Evolutionary conservation across 2,888 invertebrate species (phyloP).

Genomic region (Drosophila ustulata): DNA sequence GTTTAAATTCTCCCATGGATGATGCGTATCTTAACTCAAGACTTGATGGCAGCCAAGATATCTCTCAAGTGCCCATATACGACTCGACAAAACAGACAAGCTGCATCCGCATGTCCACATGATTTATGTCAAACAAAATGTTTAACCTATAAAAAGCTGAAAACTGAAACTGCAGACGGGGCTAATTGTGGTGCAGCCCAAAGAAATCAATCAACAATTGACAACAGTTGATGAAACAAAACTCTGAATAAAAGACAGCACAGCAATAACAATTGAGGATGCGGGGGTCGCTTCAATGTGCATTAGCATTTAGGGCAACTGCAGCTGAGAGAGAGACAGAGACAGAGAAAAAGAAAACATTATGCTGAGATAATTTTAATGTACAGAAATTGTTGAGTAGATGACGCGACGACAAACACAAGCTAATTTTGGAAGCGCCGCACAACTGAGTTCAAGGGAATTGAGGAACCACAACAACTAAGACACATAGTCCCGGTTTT

Average conservation of each 20-base stretch:
- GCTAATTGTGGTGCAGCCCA: slow-evolving; percentile 63
- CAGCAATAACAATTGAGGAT: slow-evolving; percentile 23
- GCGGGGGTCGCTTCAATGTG: slow-evolving; percentile 54
- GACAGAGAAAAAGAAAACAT: slow-evolving; percentile 24
- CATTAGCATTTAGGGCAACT: slow-evolving; percentile 50
- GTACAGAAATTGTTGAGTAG: slow-evolving; percentile 52
- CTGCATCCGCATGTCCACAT: slow-evolving; percentile 17
- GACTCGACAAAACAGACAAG: background rate
- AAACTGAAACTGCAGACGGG: slow-evolving; percentile 19
- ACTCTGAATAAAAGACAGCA: slow-evolving; percentile 31
- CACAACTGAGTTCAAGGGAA: background rate
- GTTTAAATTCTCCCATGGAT: background rate
- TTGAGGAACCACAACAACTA: background rate
- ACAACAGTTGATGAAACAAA: slow-evolving; percentile 59
- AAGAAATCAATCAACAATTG: slow-evolving; percentile 73
- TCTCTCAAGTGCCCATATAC: slow-evolving; percentile 21
- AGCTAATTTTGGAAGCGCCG: slow-evolving; percentile 66
- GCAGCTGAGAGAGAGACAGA: background rate
- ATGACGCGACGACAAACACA: slow-evolving; percentile 61
- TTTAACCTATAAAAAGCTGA: slow-evolving; percentile 38
- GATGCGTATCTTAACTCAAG: background rate
- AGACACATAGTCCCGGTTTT: background rate
- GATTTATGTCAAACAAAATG: slow-evolving; percentile 46
- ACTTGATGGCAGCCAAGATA: slow-evolving; percentile 18
- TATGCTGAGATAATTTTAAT: slow-evolving; percentile 56